Percentiles rank a stretch among this genome's conserved stretches.
These are phyloP conservation scores for Esox niger DNA, from an alignment of 2,113 vertebrate species.

Conservation along the genomic window DNA sequence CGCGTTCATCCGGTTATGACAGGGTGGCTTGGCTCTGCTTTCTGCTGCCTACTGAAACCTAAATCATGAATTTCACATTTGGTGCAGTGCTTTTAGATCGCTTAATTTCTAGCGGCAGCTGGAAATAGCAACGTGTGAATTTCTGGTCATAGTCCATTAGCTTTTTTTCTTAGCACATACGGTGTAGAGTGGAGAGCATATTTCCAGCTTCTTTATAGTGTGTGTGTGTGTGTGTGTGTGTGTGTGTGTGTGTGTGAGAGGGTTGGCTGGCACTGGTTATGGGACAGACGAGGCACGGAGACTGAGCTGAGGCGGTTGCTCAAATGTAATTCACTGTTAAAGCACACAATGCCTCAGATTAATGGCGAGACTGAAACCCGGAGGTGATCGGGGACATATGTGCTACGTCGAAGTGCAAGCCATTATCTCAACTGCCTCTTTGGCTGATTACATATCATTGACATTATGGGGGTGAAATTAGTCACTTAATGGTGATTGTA, in stretches of 20 bases:
- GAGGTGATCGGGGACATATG: too few species aligned
- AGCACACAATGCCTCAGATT: not conserved
- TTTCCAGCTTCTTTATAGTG: conserved; percentile 24
- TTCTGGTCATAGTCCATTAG: conserved; percentile 50
- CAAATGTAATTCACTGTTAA: not conserved
- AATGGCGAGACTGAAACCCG: not conserved
- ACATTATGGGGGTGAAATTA: too few species aligned
- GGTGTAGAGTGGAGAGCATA: conserved; percentile 32
- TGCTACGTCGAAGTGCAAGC: too few species aligned
- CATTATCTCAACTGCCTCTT: too few species aligned
- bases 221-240: not conserved
- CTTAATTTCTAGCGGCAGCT: conserved; percentile 64
- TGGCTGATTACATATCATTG: too few species aligned
- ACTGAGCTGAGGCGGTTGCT: not conserved
- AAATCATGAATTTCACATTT: conserved; percentile 75
- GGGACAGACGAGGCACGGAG: not conserved
- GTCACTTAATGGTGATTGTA: too few species aligned
- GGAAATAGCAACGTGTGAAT: conserved; percentile 53
- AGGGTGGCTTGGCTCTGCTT: conserved; percentile 49
- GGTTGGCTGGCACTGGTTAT: not conserved
- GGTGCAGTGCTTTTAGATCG: conserved; percentile 68
- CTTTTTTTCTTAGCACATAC: conserved; percentile 32
- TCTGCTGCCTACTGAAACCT: conserved; percentile 50
- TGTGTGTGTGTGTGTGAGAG: too few species aligned
- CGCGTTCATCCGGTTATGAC: conserved; percentile 60